These are phyloP conservation scores for Burhinus bistriatus DNA, from an alignment of 2,113 vertebrate genomes.

Conservation along the genomic window DNA sequence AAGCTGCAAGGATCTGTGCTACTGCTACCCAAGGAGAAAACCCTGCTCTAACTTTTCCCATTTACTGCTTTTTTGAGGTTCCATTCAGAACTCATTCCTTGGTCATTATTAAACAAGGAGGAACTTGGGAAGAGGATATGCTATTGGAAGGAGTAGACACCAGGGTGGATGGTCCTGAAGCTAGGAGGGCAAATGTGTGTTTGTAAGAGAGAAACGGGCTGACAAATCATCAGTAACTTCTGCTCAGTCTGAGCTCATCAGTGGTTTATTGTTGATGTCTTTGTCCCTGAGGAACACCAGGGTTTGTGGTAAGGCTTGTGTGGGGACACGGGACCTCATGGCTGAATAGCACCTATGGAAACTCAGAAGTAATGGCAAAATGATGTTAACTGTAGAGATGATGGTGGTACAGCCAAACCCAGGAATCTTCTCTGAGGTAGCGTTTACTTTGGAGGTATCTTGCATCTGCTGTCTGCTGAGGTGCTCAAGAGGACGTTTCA, in stretches of 20 bases:
- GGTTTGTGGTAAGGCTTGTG: not conserved
- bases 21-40: not conserved
- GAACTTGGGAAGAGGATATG: not conserved
- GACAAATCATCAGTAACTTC: not conserved
- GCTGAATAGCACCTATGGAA: not conserved
- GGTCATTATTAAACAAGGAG: not conserved
- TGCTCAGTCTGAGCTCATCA: not conserved
- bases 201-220: not conserved
- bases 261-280: not conserved
- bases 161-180: not conserved
- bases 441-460: not conserved
- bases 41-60: not conserved
- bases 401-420: not conserved
- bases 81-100: not conserved
- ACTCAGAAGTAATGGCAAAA: not conserved
- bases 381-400: not conserved
- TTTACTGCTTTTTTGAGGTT: not conserved
- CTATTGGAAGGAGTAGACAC: not conserved
- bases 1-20: not conserved
- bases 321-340: not conserved
- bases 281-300: not conserved
- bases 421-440: not conserved
- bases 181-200: not conserved
- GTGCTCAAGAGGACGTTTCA: not conserved
- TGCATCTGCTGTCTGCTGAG: not conserved